Evolutionary conservation across 2,113 vertebrate species (phyloP), one percentile per base, ranked within the genome.

Genomic region (Misgurnus mizolepis): DNA sequence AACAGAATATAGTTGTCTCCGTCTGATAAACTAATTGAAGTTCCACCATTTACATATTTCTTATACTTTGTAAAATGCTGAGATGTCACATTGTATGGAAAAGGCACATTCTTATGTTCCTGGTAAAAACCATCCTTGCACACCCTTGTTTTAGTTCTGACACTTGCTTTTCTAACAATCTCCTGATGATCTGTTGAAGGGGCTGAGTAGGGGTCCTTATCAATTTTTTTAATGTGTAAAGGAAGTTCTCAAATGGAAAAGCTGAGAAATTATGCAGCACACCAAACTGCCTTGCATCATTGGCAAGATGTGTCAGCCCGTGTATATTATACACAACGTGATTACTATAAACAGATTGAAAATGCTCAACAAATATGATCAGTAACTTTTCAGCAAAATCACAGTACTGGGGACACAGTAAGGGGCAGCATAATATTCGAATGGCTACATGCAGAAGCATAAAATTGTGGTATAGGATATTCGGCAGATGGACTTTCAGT

Each of bases 271-370:
- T 47, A 47, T 47, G 45, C 45, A 47, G 45, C 12, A 18, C 53
- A 60, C 72, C 53, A 75, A 75, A 61, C n/a, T 75, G 58, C 27
- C 27, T 41, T 11, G 40, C 56, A 60, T 76, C 73, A 76, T 76
- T 64, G 9, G 58, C 73, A 12, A 76, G 60, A 62, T 76, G 55
- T 41, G 61, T 27, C 39, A 76, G n/a, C 7, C 55, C 55, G 61
- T 76, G 58, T 8, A 62, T 18, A 76, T 76, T 76, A 41, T 76
- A 76, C 5, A 76, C 73, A 15, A 60, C 27, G 15, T 58, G 45
- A 60, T 76, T 22, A n/a, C 73, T 58, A 76, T 76, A 76, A 76
- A 76, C 22, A 41, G 40, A 39, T 64, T 14, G 7, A 64, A 76
- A 76, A 62, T 61, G 22, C 53, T 62, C 6, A 41, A 76, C 73